Evolutionary conservation across 2,113 vertebrate genomes (phyloP).

Genomic region (Proteles cristata): DNA sequence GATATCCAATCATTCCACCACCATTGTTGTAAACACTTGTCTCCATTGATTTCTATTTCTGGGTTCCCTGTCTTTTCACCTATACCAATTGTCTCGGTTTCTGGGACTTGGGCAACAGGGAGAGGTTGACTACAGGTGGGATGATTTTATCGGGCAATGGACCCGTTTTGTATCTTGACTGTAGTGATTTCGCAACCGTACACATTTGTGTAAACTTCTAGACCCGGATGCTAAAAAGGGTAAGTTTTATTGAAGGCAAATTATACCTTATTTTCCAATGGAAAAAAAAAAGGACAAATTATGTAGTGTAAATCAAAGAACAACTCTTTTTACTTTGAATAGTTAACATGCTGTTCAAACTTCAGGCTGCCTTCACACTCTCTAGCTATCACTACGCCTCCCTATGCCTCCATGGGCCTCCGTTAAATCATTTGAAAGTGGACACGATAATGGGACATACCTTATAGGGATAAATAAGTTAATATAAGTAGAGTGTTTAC

Average conservation of each 20-base stretch:
- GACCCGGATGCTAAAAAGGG: neutral
- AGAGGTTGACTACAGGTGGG: neutral
- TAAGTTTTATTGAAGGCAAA: neutral
- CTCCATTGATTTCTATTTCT: neutral
- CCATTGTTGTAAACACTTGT: neutral
- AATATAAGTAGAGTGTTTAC: neutral
- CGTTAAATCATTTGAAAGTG: neutral
- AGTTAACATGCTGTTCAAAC: neutral
- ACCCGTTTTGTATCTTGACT: neutral
- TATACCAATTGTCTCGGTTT: neutral
- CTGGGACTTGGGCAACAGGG: neutral
- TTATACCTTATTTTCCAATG: neutral
- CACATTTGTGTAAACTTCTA: neutral
- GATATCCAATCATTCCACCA: neutral
- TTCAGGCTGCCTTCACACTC: neutral
- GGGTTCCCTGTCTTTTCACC: neutral
- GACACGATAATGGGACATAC: neutral
- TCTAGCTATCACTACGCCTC: neutral
- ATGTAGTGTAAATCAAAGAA: neutral
- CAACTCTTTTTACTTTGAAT: neutral
- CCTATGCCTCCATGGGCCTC: neutral
- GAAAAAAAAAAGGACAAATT: neutral
- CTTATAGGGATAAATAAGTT: neutral
- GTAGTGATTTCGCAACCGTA: neutral
- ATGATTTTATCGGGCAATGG: neutral